Conservation (phyloP, 2,888 invertebrate genomes). For the Heteropelma amictum region DNA sequence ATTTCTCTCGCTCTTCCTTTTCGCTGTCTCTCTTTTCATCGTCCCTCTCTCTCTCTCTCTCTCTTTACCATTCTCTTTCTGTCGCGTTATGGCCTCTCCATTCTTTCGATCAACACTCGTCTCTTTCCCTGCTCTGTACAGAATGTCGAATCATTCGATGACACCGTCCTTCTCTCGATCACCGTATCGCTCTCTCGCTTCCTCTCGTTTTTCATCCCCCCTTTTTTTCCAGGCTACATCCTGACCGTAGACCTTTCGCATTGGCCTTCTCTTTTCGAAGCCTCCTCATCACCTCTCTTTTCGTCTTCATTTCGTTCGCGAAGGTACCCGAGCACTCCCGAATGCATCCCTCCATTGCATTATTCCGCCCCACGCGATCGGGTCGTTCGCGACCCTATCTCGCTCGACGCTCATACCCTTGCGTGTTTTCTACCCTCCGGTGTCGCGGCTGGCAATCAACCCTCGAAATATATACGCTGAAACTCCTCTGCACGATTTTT, state of each 20-base stretch:
- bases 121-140: background rate
- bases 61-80: background rate
- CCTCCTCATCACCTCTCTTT: background rate
- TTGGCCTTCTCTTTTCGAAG: conserved; percentile 37
- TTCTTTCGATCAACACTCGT: background rate
- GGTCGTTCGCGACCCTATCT: no score
- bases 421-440: no score
- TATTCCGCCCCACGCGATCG: background rate
- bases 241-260: background rate
- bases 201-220: background rate
- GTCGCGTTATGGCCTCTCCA: background rate
- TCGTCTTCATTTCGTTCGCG: conserved; percentile 24
- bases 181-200: conserved; percentile 12
- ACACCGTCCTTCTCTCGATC: conserved; percentile 2
- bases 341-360: conserved; percentile 8
- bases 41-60: background rate
- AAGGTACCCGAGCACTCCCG: conserved; percentile 31
- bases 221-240: background rate
- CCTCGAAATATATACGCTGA: no score
- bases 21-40: background rate
- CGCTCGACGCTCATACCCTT: no score
- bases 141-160: background rate
- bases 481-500: no score
- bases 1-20: background rate
- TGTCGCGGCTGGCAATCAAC: no score